Conservation (phyloP, 2,113 vertebrate species). For the Ramphastos sulfuratus region DNA sequence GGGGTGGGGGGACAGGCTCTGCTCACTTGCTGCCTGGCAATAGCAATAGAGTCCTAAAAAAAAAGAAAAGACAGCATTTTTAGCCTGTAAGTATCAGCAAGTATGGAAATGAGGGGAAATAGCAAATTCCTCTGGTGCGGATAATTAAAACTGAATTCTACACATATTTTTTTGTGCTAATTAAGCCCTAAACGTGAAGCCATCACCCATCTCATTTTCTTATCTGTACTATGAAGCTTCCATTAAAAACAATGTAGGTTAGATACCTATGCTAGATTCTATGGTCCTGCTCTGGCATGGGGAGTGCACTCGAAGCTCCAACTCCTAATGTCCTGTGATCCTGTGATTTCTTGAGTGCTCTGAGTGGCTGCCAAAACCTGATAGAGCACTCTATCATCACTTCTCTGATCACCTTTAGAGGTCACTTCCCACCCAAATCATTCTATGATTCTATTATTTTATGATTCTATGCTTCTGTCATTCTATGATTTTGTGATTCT, state of each 20-base stretch:
- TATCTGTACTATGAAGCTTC: neutral
- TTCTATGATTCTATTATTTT: too few relatives aligned
- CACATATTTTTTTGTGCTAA: neutral
- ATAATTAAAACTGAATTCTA: neutral
- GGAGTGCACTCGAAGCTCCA: too few relatives aligned
- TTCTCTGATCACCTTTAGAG: too few relatives aligned
- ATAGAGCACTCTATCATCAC: neutral
- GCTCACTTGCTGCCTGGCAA: too few relatives aligned
- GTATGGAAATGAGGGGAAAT: neutral
- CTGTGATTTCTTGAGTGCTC: neutral
- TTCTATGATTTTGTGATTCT: too few relatives aligned
- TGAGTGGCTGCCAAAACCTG: neutral
- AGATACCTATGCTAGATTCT: too few relatives aligned
- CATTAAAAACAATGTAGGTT: neutral
- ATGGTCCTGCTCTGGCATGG: too few relatives aligned
- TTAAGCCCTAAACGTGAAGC: neutral
- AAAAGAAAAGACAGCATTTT: neutral
- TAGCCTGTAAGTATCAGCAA: neutral
- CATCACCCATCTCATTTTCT: neutral
- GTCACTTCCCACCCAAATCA: too few relatives aligned
- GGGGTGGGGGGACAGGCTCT: too few relatives aligned
- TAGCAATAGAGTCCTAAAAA: neutral
- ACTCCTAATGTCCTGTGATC: too few relatives aligned
- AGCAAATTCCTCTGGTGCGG: neutral
- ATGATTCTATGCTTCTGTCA: too few relatives aligned